Conservation (phyloP, 2,113 vertebrate genomes). For the Vombatus ursinus region DNA sequence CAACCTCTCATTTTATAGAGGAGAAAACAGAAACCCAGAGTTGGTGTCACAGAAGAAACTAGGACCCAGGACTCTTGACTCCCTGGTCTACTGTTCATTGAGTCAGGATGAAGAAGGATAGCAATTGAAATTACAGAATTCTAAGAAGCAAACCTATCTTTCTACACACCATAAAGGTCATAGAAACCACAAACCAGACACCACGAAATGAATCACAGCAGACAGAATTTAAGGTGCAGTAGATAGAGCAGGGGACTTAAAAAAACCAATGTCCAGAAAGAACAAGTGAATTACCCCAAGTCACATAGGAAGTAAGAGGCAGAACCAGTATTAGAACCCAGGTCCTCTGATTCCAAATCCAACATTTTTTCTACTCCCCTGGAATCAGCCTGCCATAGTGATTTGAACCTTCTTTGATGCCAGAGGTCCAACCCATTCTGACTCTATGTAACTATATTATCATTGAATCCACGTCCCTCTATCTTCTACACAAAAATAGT, state of each 20-base stretch:
- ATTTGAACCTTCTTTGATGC: not conserved
- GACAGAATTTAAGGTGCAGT: not conserved
- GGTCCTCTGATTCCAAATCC: not conserved
- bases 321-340: not conserved
- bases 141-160: not conserved
- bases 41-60: not conserved
- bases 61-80: not conserved
- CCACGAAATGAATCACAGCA: not conserved
- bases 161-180: not conserved
- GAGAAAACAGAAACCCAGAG: not conserved
- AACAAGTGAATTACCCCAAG: not conserved
- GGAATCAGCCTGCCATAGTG: not conserved
- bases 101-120: not conserved
- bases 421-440: not conserved
- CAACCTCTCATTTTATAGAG: not conserved
- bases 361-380: not conserved
- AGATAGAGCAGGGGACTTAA: not conserved
- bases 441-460: not conserved
- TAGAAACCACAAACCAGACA: not conserved
- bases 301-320: not conserved
- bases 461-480: not conserved
- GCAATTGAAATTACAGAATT: not conserved
- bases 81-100: not conserved
- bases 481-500: not conserved
- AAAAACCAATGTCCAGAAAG: not conserved